Percentiles rank a stretch among this genome's conserved stretches.
Conservation (phyloP, 2,888 invertebrate species). For the Onchidella celtica region DNA sequence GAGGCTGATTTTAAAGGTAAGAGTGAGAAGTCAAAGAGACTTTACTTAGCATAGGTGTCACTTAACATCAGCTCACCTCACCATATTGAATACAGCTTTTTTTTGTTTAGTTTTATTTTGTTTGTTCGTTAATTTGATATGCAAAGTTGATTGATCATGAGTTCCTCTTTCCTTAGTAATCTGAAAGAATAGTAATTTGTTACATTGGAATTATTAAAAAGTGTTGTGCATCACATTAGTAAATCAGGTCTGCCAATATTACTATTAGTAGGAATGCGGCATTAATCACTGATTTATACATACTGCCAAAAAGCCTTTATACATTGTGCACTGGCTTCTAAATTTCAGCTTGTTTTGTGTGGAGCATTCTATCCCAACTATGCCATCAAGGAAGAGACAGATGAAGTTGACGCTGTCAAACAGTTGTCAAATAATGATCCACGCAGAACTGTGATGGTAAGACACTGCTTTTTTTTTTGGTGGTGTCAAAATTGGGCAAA, state of each 20-base stretch:
- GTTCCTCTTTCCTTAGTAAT: not conserved
- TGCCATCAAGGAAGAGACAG: slow-evolving; percentile 85
- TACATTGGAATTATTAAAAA: too few relatives aligned
- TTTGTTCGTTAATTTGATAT: not conserved
- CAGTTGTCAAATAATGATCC: slow-evolving; percentile 88
- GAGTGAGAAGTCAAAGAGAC: not conserved
- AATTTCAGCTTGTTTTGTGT: slow-evolving; percentile 86
- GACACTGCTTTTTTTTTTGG: slow-evolving; percentile 44
- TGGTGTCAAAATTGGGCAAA: too few relatives aligned
- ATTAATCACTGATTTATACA: too few relatives aligned
- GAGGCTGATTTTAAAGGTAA: slow-evolving; percentile 85
- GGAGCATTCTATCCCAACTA: slow-evolving; percentile 97
- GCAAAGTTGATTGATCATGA: not conserved
- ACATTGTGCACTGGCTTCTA: not conserved
- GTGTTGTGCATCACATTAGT: too few relatives aligned
- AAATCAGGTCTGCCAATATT: too few relatives aligned
- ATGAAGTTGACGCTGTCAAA: slow-evolving; percentile 86
- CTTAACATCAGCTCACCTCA: too few relatives aligned
- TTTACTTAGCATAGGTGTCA: not conserved
- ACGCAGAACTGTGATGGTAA: slow-evolving; percentile 86
- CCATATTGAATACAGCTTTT: too few relatives aligned
- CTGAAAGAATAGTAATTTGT: too few relatives aligned
- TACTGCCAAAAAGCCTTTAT: not conserved
- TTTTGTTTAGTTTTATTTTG: not conserved
- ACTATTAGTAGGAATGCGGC: too few relatives aligned